Base-by-base conservation (phyloP, 1,140 invertebrate species). In the Aplysia californica region DNA sequence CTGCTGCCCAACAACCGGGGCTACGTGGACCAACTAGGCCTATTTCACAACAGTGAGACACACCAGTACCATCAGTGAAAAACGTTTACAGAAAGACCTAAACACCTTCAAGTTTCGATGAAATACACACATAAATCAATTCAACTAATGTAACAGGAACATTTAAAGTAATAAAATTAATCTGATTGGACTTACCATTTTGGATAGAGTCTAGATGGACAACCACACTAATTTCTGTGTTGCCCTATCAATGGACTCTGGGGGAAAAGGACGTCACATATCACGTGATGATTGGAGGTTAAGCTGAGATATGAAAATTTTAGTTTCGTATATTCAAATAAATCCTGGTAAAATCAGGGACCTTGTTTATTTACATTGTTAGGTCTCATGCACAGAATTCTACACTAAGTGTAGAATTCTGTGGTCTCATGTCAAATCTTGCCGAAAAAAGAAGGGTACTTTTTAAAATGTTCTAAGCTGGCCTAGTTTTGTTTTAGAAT, bases 171-270 rank as follows among this genome's bases (percentile, higher is more conserved):
- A n/a, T n/a, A n/a, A 20, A 59, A 23, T 39, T 55, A 78, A 56
- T 39, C 23, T 33, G 79, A 82, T 83, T 81, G 44, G 36, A 81
- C 85, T 41, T 83, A 87, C 85, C 85, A 87, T 87, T 75, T 85
- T 87, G 82, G 83, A 86, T 86, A 76, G 76, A 80, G 76, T 81
- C 72, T 79, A 59, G 80, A 78, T 83, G 70, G 79, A 77, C 72
- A 80, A 78, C 80, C 73, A 65, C 74, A 73, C 69, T 36, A 78
- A 72, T 38, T 41, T 41, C 66, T 64, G 76, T 59, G 75, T 78
- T 81, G 79, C 67, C 79, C 82, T 78, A 21, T 80, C 80, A 68
- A 67, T 65, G 81, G 83, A 85, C 83, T 67, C 81, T 6, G 2
- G 38, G 44, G 56, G 38, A 41, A 72, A 70, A 71, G 44, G 68